Base-by-base conservation (phyloP, 2,113 vertebrate species). In the Dasyurus viverrinus region DNA sequence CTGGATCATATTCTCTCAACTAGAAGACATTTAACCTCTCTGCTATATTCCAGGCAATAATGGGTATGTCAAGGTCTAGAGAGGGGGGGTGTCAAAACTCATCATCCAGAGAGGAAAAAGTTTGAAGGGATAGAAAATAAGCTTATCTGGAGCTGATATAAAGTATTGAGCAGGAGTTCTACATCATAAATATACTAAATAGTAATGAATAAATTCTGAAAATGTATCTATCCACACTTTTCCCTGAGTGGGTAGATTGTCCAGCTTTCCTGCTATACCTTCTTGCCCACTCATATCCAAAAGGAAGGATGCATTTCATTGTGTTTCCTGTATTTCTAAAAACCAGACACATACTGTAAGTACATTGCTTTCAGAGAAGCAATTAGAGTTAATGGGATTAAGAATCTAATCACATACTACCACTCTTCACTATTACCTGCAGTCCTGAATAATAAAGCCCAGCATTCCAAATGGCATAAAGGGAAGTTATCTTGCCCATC, bases 371-470 rank as follows among this genome's bases (percentile, higher is more conserved):
- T 97, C 94, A 97, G 95, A 97, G 96, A 97, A 97, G 97, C 95
- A 97, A 97, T 96, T 97, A 97, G 54, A 96, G 76, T 94, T 96
- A 97, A 97, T 97, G 96, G 95, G 91, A 97, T 97, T 98, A 97
- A 97, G 95, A 96, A 96, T 93, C 96, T 95, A 97, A 98, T 96
- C 96, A 97, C 95, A 96, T 46, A 96, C 52, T 50, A 90, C 94
- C 91, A 89, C 92, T 95, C 55, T 96, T 97, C 95, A 95, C 96
- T 97, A 76, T 47, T 60, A 94, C 55, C 76, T 95, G 54, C 91
- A 96, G 95, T 96, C 93, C 1, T 26, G 52, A 92, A 53, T 14
- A 93, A 94, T 91, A 93, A 96, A 95, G 90, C 16, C 52, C 47
- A 26, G 42, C 52, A 91, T 92, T 91, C 84, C 55, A 96, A 98